Conservation (phyloP, 2,113 vertebrate species). For the Puma concolor region DNA sequence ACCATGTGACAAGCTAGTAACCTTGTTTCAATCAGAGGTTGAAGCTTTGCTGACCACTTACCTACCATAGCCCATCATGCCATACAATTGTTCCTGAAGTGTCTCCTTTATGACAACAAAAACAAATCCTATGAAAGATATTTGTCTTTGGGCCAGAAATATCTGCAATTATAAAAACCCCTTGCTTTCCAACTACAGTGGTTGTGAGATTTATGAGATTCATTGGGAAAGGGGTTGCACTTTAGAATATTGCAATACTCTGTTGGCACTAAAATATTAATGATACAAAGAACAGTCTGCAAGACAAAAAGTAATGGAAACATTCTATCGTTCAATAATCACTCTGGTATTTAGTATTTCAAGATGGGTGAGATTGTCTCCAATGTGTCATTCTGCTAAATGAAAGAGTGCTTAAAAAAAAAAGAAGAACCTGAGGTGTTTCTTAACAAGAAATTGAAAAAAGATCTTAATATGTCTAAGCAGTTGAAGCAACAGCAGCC, state of each 20-base stretch:
- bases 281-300: slow-evolving; percentile 44
- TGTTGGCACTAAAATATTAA: slow-evolving; percentile 61
- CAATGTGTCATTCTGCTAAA: slow-evolving; percentile 71
- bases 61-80: not conserved
- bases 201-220: slow-evolving; percentile 53
- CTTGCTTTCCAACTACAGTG: not conserved
- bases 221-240: slow-evolving; percentile 15
- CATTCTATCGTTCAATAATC: slow-evolving; percentile 55
- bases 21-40: not conserved
- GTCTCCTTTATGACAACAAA: not conserved
- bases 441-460: slow-evolving; percentile 66
- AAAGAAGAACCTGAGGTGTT: slow-evolving; percentile 33
- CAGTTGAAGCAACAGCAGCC: not conserved
- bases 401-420: slow-evolving; percentile 56
- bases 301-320: slow-evolving; percentile 77
- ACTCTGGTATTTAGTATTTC: slow-evolving; percentile 74
- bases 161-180: slow-evolving; percentile 42
- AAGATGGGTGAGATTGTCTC: slow-evolving; percentile 64
- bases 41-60: not conserved
- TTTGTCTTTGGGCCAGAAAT: slow-evolving; percentile 21
- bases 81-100: not conserved
- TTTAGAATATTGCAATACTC: slow-evolving; percentile 73
- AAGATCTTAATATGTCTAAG: slow-evolving; percentile 49
- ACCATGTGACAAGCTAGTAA: not conserved
- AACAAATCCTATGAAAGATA: not conserved